phyloP scores from a whole-genome alignment of 2,888 invertebrate genomes.

The Nesidiocoris tenuis region DNA sequence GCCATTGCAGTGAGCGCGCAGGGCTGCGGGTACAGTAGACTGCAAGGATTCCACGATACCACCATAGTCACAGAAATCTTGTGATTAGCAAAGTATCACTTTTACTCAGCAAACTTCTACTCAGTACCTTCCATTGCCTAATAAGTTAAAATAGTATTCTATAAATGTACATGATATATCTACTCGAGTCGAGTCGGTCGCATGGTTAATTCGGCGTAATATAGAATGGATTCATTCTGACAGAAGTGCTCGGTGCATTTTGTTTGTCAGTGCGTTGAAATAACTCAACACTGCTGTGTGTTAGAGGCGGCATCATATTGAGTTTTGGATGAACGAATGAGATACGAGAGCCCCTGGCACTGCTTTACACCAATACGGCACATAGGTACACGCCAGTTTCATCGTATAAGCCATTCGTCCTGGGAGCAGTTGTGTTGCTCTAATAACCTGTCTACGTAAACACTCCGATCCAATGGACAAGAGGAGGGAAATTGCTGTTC shows the following conservation, averaged over 20 bases:
- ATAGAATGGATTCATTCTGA: background rate
- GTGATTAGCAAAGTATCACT: too few relatives aligned
- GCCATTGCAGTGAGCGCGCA: too few relatives aligned
- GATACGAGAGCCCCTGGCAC: conserved; percentile 12
- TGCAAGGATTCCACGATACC: too few relatives aligned
- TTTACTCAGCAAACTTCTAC: too few relatives aligned
- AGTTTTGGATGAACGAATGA: conserved; percentile 11
- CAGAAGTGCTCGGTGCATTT: background rate
- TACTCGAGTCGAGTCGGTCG: too few relatives aligned
- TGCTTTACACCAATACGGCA: background rate
- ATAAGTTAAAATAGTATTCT: too few relatives aligned
- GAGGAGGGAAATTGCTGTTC: too few relatives aligned
- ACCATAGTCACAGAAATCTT: too few relatives aligned
- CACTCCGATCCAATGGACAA: background rate
- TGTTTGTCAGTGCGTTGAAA: background rate
- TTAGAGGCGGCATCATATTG: conserved; percentile 15
- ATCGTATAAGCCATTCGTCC: background rate
- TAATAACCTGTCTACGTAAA: background rate
- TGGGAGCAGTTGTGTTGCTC: background rate
- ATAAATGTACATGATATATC: too few relatives aligned
- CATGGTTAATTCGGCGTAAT: too few relatives aligned
- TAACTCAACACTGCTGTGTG: background rate
- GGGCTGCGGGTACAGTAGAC: too few relatives aligned
- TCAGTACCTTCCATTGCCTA: too few relatives aligned
- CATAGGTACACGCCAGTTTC: background rate